Conservation (phyloP, 2,797 vertebrate species). For the Morelia viridis region DNA sequence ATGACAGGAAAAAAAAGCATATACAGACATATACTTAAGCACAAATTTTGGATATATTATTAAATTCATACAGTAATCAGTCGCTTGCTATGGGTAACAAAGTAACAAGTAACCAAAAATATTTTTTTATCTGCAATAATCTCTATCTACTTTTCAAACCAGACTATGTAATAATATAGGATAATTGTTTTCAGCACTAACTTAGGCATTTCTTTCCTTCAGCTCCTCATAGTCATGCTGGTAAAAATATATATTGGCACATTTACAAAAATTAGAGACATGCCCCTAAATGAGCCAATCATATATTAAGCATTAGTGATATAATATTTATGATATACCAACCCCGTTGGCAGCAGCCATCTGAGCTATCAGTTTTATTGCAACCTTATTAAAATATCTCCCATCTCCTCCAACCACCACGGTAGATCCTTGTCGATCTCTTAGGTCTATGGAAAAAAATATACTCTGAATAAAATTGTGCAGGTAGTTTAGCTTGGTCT, state of each 20-base stretch:
- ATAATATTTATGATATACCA: constrained; percentile 74
- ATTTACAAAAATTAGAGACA: background rate
- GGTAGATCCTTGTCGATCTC: constrained; percentile 92
- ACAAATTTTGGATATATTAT: background rate
- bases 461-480: constrained; percentile 96
- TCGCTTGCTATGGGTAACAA: background rate
- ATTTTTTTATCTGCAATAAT: background rate
- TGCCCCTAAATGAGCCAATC: constrained; percentile 46
- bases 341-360: constrained; percentile 99
- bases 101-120: background rate
- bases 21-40: accelerated
- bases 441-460: constrained; percentile 93
- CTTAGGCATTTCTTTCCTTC: background rate
- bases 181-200: background rate
- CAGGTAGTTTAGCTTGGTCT: constrained; percentile 88
- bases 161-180: background rate
- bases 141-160: constrained; percentile 15
- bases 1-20: accelerated
- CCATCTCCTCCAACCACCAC: constrained; percentile 95
- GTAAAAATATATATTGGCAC: constrained; percentile 28
- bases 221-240: background rate
- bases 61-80: constrained; percentile 18
- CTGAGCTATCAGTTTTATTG: constrained; percentile 90
- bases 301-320: constrained; percentile 2
- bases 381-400: constrained; percentile 88